Conservation (phyloP, 2,888 invertebrate species). For the Tetropium fuscum region DNA sequence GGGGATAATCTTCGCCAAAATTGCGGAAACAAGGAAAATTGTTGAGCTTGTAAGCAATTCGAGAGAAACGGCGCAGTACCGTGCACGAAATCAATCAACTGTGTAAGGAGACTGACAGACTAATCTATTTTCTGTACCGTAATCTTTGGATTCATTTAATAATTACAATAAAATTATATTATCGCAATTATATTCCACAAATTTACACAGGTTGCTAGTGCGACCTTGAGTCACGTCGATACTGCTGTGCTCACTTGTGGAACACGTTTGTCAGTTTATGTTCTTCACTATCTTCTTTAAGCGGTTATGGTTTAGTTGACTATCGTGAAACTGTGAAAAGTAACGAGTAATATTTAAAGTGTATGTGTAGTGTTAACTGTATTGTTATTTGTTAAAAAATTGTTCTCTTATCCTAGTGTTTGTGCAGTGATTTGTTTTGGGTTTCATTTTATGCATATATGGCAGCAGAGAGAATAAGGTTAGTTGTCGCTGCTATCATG, state of each 20-base stretch:
- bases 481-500: neutral
- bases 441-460: too few species aligned
- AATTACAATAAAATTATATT: neutral
- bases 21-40: neutral
- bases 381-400: too few species aligned
- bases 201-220: neutral
- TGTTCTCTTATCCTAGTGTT: neutral
- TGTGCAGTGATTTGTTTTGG: too few species aligned
- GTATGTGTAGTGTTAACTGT: neutral
- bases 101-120: constrained; percentile 21
- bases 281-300: constrained; percentile 4
- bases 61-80: neutral
- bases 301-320: neutral
- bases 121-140: neutral
- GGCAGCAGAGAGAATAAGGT: neutral
- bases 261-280: constrained; percentile 4
- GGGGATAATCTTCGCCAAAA: too few species aligned
- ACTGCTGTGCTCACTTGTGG: constrained; percentile 10
- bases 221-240: constrained; percentile 17
- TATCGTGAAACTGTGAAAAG: neutral
- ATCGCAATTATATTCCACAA: constrained; percentile 9
- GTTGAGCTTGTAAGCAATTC: neutral
- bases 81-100: constrained; percentile 10
- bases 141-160: constrained; percentile 1
- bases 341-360: neutral